Evolutionary conservation across 1,140 invertebrate species (phyloP), one percentile per base, ranked within the genome.

Genomic region (Adoxophyes honmai): DNA sequence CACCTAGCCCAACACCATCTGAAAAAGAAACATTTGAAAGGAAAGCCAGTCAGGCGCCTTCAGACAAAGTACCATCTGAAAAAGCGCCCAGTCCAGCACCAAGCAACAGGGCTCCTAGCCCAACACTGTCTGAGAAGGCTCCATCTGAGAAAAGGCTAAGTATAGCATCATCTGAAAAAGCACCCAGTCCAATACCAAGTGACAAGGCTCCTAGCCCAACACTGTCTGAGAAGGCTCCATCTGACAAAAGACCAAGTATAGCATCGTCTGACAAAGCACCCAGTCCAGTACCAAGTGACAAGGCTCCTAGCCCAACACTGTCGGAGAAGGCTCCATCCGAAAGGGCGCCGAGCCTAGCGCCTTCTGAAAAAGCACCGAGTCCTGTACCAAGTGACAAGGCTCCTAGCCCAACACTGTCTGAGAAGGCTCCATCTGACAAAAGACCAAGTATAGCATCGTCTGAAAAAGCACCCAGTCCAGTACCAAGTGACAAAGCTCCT

Each of bases 41-140:
- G 13, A 14, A 21, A 13, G 11, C 28, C 4, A 35, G 51, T 11
- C 13, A 4, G 14, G 51, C 34, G 3, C 51, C 51, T 13, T 52
- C 51, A 3, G 55, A 57, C 5, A 51, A 57, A 35, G 51, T 35
- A 6, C 52, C 52, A 16, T 53, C 52, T 3, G 52, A 37, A n/a
- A 53, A 36, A 15, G 21, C 9, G 13, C 33, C 48, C 0, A 52
- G 48, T 21, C 48, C 28, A 5, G 21, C 9, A 13, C 48, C 33
- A 3, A 13, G 21, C 13, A 21, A 52, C 7, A 52, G 15, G 14
- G 15, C 16, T 0, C 42, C 18, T 3, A 28, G 21, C 21, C 6
- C 21, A 28, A 6, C 6, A 11, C n/a, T n/a, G n/a, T 42, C 38
- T 1, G 28, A 52, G 15, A 18, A 42, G 15, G 15, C 38, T 0